Conservation (phyloP, 2,888 invertebrate genomes). For the Nycteola revayana region DNA sequence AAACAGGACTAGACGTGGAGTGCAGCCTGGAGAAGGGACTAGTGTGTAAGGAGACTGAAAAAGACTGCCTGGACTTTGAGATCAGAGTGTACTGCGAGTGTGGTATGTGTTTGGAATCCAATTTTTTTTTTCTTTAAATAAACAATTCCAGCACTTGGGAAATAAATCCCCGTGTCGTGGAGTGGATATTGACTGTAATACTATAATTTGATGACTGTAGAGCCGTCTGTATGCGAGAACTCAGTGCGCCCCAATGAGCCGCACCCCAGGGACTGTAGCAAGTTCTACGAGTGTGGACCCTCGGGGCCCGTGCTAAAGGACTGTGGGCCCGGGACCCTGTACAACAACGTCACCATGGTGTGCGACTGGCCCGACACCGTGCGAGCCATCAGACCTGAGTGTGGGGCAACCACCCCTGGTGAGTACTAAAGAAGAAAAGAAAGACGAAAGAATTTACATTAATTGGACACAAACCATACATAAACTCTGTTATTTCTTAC, state of each 20-base stretch:
- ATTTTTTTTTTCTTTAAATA: conserved; percentile 1
- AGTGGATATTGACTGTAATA: not conserved
- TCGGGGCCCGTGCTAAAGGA: conserved; percentile 81
- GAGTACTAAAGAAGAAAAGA: too few relatives aligned
- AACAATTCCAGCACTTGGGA: too few relatives aligned
- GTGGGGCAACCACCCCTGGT: conserved; percentile 48
- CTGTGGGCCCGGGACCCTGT: conserved; percentile 85
- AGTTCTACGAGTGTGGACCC: conserved; percentile 86
- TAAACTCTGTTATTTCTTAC: too few relatives aligned
- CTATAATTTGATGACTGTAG: conserved; percentile 24
- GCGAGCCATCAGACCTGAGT: conserved; percentile 81
- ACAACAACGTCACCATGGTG: conserved; percentile 83
- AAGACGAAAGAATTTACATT: too few relatives aligned
- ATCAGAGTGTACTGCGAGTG: conserved; percentile 87
- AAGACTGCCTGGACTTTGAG: conserved; percentile 90
- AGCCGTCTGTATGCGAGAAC: conserved; percentile 63
- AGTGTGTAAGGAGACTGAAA: conserved; percentile 79
- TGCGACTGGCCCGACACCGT: conserved; percentile 86
- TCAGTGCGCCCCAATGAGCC: conserved; percentile 79
- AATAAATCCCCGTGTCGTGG: too few relatives aligned
- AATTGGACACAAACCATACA: too few relatives aligned
- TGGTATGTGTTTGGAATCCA: conserved; percentile 30
- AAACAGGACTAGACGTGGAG: conserved; percentile 87
- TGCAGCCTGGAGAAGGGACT: conserved; percentile 89
- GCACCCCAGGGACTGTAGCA: conserved; percentile 85